Evolutionary conservation across 1,140 invertebrate genomes (phyloP).

Genomic region (Augochlora pura): DNA sequence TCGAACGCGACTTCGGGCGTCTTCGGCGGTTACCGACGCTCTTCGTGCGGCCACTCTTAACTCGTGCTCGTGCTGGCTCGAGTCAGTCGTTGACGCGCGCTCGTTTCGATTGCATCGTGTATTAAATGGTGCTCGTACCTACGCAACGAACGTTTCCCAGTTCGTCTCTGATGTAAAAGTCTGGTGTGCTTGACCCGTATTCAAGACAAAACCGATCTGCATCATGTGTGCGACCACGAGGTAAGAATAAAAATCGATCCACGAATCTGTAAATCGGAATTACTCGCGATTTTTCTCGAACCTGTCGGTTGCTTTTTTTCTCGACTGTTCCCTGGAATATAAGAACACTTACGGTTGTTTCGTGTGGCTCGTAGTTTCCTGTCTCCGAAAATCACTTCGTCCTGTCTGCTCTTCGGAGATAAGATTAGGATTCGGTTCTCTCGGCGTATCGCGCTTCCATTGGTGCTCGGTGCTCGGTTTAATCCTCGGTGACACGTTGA

Average conservation of each 20-base stretch:
- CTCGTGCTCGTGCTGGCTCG: constrained; percentile 44
- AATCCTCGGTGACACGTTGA: constrained; percentile 4
- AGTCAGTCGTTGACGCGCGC: constrained; percentile 64
- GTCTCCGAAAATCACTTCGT: no score
- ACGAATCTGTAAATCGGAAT: no score
- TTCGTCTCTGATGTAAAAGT: constrained; percentile 7
- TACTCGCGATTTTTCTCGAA: no score
- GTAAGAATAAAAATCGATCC: constrained; percentile 1
- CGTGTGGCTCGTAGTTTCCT: no score
- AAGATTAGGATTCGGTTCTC: no score
- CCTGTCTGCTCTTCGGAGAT: no score
- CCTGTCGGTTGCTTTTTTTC: background rate
- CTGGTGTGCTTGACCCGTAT: constrained; percentile 6
- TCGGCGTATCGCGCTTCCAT: no score
- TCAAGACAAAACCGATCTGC: background rate
- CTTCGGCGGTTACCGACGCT: constrained; percentile 54
- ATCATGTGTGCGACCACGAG: constrained; percentile 23
- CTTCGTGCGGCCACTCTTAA: constrained; percentile 55
- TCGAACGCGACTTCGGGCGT: constrained; percentile 52
- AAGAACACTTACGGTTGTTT: no score
- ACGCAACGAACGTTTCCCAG: background rate
- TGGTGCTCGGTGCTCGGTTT: background rate
- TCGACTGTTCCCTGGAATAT: background rate
- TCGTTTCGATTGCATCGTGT: constrained; percentile 45
- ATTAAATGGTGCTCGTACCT: constrained; percentile 28